Percentiles rank a stretch among this genome's conserved stretches.
phyloP scores from a whole-genome alignment of 2,113 vertebrate species.

The Paralichthys olivaceus region DNA sequence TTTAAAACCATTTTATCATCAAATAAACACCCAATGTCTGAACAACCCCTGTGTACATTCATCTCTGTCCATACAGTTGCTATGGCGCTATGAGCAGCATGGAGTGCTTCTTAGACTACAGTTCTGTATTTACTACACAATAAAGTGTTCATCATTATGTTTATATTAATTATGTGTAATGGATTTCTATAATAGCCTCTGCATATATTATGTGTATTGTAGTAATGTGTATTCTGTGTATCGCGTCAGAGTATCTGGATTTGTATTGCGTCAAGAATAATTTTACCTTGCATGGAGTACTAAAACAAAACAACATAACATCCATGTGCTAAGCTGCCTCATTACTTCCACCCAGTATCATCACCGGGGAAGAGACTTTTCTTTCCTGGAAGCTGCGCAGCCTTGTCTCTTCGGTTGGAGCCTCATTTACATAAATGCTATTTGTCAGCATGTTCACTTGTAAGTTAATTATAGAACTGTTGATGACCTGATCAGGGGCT shows the following conservation, averaged over 20 bases:
- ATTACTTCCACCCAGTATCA: constrained; percentile 25
- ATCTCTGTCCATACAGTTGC: neutral
- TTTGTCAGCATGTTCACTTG: constrained; percentile 44
- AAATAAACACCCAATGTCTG: neutral
- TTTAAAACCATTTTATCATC: neutral
- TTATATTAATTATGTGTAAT: neutral
- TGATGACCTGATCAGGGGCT: constrained; percentile 41
- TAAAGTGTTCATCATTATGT: neutral
- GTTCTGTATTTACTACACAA: no score
- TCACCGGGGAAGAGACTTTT: constrained; percentile 28
- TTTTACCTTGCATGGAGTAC: neutral
- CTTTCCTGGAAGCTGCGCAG: constrained; percentile 25
- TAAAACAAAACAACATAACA: constrained; percentile 10
- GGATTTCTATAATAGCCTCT: neutral
- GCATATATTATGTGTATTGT: neutral
- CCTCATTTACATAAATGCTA: constrained; percentile 50
- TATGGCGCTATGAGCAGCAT: neutral
- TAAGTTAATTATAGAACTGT: constrained; percentile 68
- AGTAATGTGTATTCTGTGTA: neutral
- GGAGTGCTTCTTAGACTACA: neutral
- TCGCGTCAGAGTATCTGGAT: neutral
- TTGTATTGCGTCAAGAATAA: neutral
- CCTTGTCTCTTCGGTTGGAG: constrained; percentile 23
- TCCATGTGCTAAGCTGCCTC: constrained; percentile 18
- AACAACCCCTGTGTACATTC: neutral